Percentiles rank a stretch among this genome's conserved stretches.
Conservation (phyloP, 2,113 vertebrate species). For the Todiramphus chloris region DNA sequence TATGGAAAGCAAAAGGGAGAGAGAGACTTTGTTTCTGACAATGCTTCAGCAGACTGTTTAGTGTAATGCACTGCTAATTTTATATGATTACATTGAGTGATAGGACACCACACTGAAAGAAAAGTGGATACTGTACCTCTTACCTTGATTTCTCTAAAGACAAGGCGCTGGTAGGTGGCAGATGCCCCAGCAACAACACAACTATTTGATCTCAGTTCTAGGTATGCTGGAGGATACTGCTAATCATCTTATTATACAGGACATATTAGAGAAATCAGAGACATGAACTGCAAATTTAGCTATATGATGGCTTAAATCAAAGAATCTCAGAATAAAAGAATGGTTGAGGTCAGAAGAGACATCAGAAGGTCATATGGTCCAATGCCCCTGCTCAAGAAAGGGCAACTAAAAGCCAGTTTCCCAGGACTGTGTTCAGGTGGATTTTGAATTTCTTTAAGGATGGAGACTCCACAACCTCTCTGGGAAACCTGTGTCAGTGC, state of each 20-base stretch:
- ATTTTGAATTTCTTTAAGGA: background rate
- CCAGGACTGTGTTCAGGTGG: rapidly evolving
- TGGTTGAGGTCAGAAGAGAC: background rate
- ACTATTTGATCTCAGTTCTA: background rate
- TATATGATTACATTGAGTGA: background rate
- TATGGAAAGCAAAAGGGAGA: background rate
- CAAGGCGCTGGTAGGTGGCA: background rate
- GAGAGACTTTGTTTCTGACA: background rate
- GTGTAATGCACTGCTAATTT: background rate
- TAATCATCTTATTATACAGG: background rate
- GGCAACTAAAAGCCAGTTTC: background rate
- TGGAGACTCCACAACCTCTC: background rate
- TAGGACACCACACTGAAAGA: background rate
- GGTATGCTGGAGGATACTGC: background rate
- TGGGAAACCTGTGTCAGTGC: background rate
- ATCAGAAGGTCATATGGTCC: background rate
- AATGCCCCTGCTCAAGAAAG: background rate
- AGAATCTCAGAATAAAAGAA: background rate
- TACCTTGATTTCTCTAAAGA: background rate
- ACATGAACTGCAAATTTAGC: background rate
- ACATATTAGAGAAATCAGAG: background rate
- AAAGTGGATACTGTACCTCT: background rate
- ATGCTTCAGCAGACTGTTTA: background rate
- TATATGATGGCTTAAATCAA: background rate
- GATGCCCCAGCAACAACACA: background rate